These are phyloP conservation scores for Misgurnus anguillicaudatus DNA, from an alignment of 2,113 vertebrate genomes.

Conservation along the genomic window DNA sequence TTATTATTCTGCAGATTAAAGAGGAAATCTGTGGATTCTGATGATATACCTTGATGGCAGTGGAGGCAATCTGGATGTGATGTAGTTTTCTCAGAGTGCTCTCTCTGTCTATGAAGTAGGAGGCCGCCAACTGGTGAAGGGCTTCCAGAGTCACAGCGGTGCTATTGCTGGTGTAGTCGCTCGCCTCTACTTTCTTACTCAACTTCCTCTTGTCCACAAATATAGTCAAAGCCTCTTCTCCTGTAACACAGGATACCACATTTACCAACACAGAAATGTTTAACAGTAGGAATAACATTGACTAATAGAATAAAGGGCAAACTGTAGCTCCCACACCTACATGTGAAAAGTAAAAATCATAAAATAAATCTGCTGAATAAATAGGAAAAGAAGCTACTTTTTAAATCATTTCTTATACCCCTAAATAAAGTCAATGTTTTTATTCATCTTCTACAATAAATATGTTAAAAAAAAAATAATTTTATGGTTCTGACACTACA, in stretches of 20 bases:
- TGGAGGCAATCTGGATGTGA: constrained; percentile 81
- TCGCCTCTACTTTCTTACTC: constrained; percentile 85
- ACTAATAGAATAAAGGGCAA: no score
- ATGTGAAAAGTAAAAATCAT: no score
- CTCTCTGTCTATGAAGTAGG: constrained; percentile 83
- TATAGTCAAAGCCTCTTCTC: constrained; percentile 96
- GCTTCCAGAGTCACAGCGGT: constrained; percentile 79
- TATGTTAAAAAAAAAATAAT: no score
- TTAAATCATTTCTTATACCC: no score
- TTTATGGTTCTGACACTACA: no score
- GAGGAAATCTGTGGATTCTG: constrained; percentile 15
- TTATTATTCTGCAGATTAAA: constrained; percentile 23
- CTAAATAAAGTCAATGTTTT: no score
- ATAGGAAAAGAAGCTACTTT: no score
- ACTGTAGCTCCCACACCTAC: no score
- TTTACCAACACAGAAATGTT: background rate
- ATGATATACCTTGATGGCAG: constrained; percentile 78
- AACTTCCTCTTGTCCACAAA: constrained; percentile 97
- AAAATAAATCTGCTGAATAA: no score
- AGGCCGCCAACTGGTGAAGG: constrained; percentile 82
- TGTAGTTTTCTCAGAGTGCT: constrained; percentile 80
- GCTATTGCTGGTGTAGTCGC: constrained; percentile 80
- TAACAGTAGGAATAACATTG: background rate
- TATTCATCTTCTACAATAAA: no score
- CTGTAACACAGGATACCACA: constrained; percentile 63